Percentiles rank a stretch among this genome's conserved stretches.
These are phyloP conservation scores for Rotaria magnacalcarata DNA, from an alignment of 2,888 invertebrate genomes.

Conservation along the genomic window DNA sequence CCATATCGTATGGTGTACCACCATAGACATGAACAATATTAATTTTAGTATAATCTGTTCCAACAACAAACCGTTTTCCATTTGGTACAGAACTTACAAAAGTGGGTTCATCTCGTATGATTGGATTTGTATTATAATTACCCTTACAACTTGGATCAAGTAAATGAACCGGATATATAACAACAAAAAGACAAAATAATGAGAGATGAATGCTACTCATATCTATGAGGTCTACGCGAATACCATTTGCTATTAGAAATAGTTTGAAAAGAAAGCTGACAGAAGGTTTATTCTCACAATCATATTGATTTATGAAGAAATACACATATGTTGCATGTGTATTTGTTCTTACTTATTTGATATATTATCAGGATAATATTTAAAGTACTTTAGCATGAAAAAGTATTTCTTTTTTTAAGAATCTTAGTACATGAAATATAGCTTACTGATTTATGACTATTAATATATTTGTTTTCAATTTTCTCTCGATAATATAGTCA, in stretches of 20 bases:
- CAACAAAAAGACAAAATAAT: background rate
- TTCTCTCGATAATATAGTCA: background rate
- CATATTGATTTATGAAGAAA: background rate
- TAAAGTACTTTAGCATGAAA: too few species aligned
- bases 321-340: background rate
- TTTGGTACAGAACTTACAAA: background rate
- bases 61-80: constrained; percentile 2
- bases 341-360: background rate
- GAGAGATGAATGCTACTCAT: background rate
- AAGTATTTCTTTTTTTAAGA: too few species aligned
- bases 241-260: background rate
- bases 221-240: background rate
- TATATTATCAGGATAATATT: background rate
- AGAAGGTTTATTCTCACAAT: background rate
- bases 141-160: background rate
- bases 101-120: background rate
- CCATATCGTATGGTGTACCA: constrained; percentile 22
- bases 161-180: background rate
- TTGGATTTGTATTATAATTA: background rate
- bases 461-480: too few species aligned
- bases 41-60: background rate
- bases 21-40: constrained; percentile 20
- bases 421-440: too few species aligned
- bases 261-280: too few species aligned
- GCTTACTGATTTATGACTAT: too few species aligned